Evolutionary conservation across 2,888 invertebrate species (phyloP).

Genomic region (Galeruca laticollis): DNA sequence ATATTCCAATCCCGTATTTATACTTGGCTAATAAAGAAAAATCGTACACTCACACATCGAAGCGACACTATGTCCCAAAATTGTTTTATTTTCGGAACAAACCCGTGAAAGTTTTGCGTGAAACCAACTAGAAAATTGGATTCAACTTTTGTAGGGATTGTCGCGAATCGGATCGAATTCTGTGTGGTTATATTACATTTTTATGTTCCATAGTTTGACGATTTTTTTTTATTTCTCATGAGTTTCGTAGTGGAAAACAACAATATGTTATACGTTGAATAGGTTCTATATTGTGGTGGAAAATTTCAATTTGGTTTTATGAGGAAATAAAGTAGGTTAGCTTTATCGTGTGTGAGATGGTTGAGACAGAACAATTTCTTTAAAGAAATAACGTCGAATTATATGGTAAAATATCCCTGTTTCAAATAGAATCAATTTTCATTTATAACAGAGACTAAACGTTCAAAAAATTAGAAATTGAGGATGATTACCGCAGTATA

Average conservation of each 20-base stretch:
- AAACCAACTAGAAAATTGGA: slow-evolving; percentile 64
- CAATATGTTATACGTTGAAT: slow-evolving; percentile 39
- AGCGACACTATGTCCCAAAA: slow-evolving; percentile 62
- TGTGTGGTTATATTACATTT: slow-evolving; percentile 40
- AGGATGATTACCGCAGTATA: too few species aligned
- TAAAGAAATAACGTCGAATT: slow-evolving; percentile 1
- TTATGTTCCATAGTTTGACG: slow-evolving; percentile 41
- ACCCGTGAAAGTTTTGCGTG: slow-evolving; percentile 62
- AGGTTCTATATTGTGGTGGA: slow-evolving; percentile 37
- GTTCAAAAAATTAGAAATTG: too few species aligned
- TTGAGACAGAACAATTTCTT: slow-evolving; percentile 6
- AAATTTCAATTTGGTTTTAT: slow-evolving; percentile 39
- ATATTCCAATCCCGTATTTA: slow-evolving; percentile 14
- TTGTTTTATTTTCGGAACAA: slow-evolving; percentile 62
- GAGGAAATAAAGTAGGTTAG: slow-evolving; percentile 34
- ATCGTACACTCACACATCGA: slow-evolving; percentile 37
- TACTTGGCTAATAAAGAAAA: slow-evolving; percentile 29
- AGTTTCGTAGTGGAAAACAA: slow-evolving; percentile 36
- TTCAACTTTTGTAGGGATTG: slow-evolving; percentile 58
- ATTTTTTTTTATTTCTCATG: slow-evolving; percentile 36
- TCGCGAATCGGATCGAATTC: slow-evolving; percentile 34
- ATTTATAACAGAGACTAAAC: too few species aligned
- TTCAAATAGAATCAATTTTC: too few species aligned
- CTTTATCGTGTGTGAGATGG: slow-evolving; percentile 30
- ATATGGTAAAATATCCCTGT: too few species aligned